Evolutionary conservation across 2,797 vertebrate species (phyloP), one percentile per base, ranked within the genome.

Genomic region (Chelidonichthys spinosus): DNA sequence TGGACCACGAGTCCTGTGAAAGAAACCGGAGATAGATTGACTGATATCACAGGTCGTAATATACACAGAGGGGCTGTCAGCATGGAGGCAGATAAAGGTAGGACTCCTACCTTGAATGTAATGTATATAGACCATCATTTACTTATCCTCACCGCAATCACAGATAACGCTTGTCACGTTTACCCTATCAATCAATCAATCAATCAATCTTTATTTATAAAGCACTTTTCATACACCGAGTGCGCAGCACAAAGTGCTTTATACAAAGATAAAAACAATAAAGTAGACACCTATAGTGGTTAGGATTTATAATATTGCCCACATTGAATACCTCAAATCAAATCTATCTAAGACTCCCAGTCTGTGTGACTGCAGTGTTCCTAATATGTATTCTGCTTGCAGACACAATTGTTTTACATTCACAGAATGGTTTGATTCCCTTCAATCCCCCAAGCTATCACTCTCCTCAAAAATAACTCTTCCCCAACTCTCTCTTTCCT

Each of bases 301-400:
- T 44, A 47, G 5, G 11, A 53, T 78, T 49, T 44, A 9, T 66
- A 60, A 17, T 35, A 17, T 74, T 44, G 7, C 2, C 37, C 0
- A 50, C 10, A 44, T 60, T 25, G 43, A 72, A 46, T 11, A 14
- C 7, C 40, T 47, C 1, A 62, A 63, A 64, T 59, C 33, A 46
- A 67, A 39, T 43, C 17, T 9, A 14, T 7, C n/a, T n/a, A 42
- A 69, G 2, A 63, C 42, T 58, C 52, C 2, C 42, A n/a, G 68
- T 44, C n/a, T 10, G 9, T 63, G n/a, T 66, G 25, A 55, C 73
- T 77, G 79, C 74, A 79, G 72, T 68, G 49, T 72, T 53, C 82
- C 43, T 64, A 55, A 79, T 89, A 82, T 72, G 81, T 87, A 92
- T 93, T 91, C 89, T 70, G 71, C 69, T 73, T 68, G 65, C 73